Evolutionary conservation across 35 echinoderm and acorn worm genomes (phyloP), one percentile per base, ranked within the genome.

Genomic region (Eucidaris tribuloides): DNA sequence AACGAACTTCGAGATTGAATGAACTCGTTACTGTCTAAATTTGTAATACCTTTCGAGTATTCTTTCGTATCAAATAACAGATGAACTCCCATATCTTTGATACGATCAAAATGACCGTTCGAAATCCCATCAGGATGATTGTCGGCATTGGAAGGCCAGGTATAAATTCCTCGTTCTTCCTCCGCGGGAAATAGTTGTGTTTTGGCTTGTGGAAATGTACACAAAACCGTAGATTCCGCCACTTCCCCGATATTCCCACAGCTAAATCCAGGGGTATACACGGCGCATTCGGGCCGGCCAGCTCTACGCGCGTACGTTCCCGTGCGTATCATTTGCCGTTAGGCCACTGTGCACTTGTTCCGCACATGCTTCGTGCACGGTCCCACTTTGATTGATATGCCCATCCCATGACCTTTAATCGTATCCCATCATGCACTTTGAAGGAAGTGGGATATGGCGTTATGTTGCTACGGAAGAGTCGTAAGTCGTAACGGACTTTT

Each of bases 11-110:
- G n/a, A n/a, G n/a, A n/a, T n/a, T n/a, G n/a, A n/a, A n/a, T n/a
- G n/a, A n/a, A n/a, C n/a, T n/a, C n/a, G n/a, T n/a, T n/a, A n/a
- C n/a, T n/a, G n/a, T n/a, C n/a, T n/a, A 52, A 52, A 52, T 52
- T 52, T 11, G 9, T 11, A 33, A 42, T 94, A 94, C 91, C 91
- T 89, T 94, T 65, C 91, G 59, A 34, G 80, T 89, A 41, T 94
- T 94, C 79, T 94, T 94, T 85, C 91, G 80, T 76, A 94, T 82
- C 33, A 94, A 77, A 76, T 87, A 94, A 63, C 91, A 89, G 30
- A 94, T n/a, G 34, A 89, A 89, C 44, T 89, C 86, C 91, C 91
- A 94, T 79, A 94, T 30, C 80, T 94, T 94, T 59, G 91, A 89
- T 36, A 85, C 91, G 11, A 94, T 68, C 65, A 94, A 84, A 83